Percentiles rank a stretch among this genome's conserved stretches.
Evolutionary conservation across 2,797 vertebrate genomes (phyloP).

Genomic region (Neostethus bicornis): DNA sequence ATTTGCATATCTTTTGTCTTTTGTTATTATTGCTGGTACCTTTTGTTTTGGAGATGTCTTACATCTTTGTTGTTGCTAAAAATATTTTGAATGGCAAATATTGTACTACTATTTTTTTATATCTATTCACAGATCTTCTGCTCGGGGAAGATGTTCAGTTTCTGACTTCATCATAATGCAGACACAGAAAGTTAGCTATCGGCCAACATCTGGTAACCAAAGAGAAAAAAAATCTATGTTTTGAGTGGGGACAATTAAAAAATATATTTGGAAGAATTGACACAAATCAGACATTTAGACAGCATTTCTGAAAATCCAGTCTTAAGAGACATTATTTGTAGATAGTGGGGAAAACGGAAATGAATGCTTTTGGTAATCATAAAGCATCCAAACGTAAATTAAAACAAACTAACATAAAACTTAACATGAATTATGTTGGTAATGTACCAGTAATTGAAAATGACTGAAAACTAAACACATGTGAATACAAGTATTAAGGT

Average conservation of each 20-base stretch:
- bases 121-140: slow-evolving; percentile 42
- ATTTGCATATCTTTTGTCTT: slow-evolving; percentile 4
- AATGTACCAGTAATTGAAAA: neutral
- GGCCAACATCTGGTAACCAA: slow-evolving; percentile 58
- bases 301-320: neutral
- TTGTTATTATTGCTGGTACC: neutral
- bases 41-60: neutral
- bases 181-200: slow-evolving; percentile 53
- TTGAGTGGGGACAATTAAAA: neutral
- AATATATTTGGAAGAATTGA: too few relatives aligned
- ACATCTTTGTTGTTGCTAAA: neutral
- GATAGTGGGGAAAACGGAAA: neutral
- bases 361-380: neutral
- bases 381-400: too few relatives aligned
- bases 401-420: neutral
- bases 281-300: neutral
- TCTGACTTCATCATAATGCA: slow-evolving; percentile 70
- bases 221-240: neutral
- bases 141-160: slow-evolving; percentile 65
- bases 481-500: too few relatives aligned
- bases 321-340: neutral
- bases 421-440: neutral
- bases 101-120: slow-evolving; percentile 18
- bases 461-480: neutral
- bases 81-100: neutral